Percentiles rank a stretch among this genome's conserved stretches.
These are phyloP conservation scores for Cheilosia urbana DNA, from an alignment of 2,888 invertebrate genomes.

Conservation along the genomic window DNA sequence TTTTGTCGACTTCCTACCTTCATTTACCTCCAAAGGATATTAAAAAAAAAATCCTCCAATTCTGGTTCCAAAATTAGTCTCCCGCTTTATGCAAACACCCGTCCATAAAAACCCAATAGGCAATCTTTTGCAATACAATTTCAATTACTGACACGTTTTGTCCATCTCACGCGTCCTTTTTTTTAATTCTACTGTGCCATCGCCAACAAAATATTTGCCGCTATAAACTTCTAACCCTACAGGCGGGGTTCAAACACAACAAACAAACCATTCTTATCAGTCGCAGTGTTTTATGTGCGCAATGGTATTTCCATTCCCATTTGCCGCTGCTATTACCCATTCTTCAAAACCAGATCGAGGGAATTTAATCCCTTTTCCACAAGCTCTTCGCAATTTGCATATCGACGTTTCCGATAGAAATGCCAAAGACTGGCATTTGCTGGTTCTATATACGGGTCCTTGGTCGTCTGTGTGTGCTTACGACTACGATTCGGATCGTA, in stretches of 20 bases:
- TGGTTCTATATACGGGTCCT: constrained; percentile 10
- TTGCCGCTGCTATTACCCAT: constrained; percentile 27
- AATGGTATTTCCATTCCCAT: constrained; percentile 53
- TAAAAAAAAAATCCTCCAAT: too few relatives aligned
- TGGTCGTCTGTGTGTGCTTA: constrained; percentile 7
- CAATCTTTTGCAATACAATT: too few relatives aligned
- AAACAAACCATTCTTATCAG: constrained; percentile 52
- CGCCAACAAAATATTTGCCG: constrained; percentile 17
- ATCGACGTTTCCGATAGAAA: constrained; percentile 44
- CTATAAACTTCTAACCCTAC: constrained; percentile 8
- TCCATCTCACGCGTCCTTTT: constrained; percentile 1
- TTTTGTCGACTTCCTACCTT: too few relatives aligned
- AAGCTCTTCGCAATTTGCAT: constrained; percentile 60
- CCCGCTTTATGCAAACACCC: too few relatives aligned
- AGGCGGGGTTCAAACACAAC: not conserved
- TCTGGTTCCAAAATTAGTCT: too few relatives aligned
- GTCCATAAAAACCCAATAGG: not conserved
- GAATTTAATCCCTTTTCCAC: constrained; percentile 47
- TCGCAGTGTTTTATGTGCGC: constrained; percentile 53
- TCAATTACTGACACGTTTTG: not conserved
- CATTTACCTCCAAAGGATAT: too few relatives aligned
- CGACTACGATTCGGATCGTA: constrained; percentile 63
- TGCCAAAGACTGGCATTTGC: constrained; percentile 16
- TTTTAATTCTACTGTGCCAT: constrained; percentile 18
- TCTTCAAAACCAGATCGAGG: constrained; percentile 20